Evolutionary conservation across 2,888 invertebrate genomes (phyloP).

Genomic region (Ommatoiulus sabulosus): DNA sequence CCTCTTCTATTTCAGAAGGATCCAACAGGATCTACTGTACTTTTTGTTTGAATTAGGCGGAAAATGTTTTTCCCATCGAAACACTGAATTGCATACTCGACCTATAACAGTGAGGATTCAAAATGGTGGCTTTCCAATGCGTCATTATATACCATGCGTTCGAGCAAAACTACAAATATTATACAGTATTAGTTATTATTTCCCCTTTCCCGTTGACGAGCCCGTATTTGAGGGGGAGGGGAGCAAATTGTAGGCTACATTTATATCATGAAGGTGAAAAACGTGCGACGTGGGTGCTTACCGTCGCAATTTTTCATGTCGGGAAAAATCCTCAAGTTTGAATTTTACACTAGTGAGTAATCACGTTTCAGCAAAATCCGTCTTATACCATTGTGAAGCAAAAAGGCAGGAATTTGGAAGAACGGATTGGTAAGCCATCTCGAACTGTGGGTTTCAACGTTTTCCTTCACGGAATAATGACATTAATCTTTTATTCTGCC

Average conservation of each 20-base stretch:
- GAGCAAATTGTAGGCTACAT: background rate
- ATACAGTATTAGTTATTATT: background rate
- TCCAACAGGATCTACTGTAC: background rate
- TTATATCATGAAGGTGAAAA: constrained; percentile 13
- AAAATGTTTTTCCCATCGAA: background rate
- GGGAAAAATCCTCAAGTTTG: background rate
- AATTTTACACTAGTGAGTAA: background rate
- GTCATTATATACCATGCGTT: background rate
- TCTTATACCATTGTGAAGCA: background rate
- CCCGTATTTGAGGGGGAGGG: background rate
- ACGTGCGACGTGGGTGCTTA: constrained; percentile 26
- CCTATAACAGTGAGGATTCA: background rate
- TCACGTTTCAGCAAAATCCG: constrained; percentile 17
- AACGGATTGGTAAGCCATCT: background rate
- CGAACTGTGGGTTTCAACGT: constrained; percentile 2
- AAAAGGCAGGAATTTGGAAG: background rate
- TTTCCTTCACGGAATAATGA: background rate
- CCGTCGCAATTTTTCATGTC: background rate
- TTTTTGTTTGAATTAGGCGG: constrained; percentile 2
- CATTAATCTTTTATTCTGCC: constrained; percentile 38
- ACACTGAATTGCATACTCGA: background rate
- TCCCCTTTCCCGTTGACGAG: background rate
- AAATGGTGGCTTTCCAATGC: background rate
- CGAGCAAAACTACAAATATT: background rate
- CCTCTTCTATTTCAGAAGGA: constrained; percentile 16